Evolutionary conservation across 2,797 vertebrate genomes (phyloP), one percentile per base, ranked within the genome.

Genomic region (Sebastes hopkinsi): DNA sequence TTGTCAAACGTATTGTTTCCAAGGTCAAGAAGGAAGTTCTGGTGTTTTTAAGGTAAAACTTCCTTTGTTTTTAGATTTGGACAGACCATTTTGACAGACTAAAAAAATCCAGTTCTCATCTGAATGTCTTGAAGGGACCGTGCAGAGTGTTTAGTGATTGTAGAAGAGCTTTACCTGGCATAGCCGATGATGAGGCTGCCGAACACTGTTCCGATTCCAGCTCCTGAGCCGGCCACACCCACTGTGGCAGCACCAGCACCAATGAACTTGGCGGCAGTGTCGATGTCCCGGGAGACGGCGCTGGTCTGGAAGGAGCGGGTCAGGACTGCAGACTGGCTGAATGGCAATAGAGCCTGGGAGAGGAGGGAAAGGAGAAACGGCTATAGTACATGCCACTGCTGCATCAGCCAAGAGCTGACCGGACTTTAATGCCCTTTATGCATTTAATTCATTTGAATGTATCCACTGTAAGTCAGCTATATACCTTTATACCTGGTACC

Each of bases 171-270:
- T 73, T 86, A 98, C 98, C 98, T 99, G 94, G 98, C 98, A 83
- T 99, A 99, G 79, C 98, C 98, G 54, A 99, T 98, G 93, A 99
- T 99, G 85, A 99, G 97, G 89, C 98, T 99, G 86, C 98, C 98
- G 62, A 99, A 99, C 68, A 99, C 98, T 0, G 98, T 99, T 64
- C 98, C 98, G 5, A 99, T 99, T 50, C 98, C 98, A 4, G 98
- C 98, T 77, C 97, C 97, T 23, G 97, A 99, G 1, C 98, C 98
- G 2, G 98, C 98, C 86, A 99, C 98, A 8, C 98, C 98, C 4
- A 99, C 98, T 1, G 98, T 99, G 92, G 98, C 98, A 13, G 98
- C 98, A 2, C 98, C 98, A 7, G 98, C 98, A 8, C 98, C 98
- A 11, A 99, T 99, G 88, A 99, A 99, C 90, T 99, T 99, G 32